Conservation (phyloP, 2,888 invertebrate species). For the Limnephilus auricula region DNA sequence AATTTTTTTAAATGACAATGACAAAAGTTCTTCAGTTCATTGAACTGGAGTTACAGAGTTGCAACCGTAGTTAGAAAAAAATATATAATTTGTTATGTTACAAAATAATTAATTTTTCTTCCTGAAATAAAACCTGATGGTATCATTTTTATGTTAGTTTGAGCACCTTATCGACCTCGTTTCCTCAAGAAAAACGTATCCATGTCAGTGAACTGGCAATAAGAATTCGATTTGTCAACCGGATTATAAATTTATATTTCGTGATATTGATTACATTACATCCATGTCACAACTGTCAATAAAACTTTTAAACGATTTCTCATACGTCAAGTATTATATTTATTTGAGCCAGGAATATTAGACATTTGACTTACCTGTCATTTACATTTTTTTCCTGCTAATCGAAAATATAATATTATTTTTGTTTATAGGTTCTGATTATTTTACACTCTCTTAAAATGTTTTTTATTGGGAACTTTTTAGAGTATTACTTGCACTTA, state of each 20-base stretch:
- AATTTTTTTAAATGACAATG: too few relatives aligned
- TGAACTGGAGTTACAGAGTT: too few relatives aligned
- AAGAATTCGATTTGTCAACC: conserved; percentile 46
- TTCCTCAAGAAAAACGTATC: conserved; percentile 12
- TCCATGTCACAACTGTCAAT: conserved; percentile 52
- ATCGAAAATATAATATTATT: background rate
- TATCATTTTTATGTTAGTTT: background rate
- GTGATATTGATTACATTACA: conserved; percentile 61
- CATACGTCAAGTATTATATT: background rate
- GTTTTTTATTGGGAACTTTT: too few relatives aligned
- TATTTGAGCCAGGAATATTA: background rate
- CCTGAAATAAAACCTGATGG: background rate
- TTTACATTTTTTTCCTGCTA: background rate
- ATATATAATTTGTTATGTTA: too few relatives aligned
- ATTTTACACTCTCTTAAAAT: too few relatives aligned
- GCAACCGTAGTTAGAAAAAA: too few relatives aligned
- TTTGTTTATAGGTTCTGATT: too few relatives aligned
- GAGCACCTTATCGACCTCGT: conserved; percentile 28
- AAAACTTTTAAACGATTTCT: background rate
- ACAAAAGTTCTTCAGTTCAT: too few relatives aligned
- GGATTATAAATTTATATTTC: conserved; percentile 50
- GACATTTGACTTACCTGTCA: background rate
- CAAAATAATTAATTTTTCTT: too few relatives aligned
- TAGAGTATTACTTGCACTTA: too few relatives aligned
- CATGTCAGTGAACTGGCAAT: conserved; percentile 57